Evolutionary conservation across 2,888 invertebrate species (phyloP).

Genomic region (Halictus quadricinctus): DNA sequence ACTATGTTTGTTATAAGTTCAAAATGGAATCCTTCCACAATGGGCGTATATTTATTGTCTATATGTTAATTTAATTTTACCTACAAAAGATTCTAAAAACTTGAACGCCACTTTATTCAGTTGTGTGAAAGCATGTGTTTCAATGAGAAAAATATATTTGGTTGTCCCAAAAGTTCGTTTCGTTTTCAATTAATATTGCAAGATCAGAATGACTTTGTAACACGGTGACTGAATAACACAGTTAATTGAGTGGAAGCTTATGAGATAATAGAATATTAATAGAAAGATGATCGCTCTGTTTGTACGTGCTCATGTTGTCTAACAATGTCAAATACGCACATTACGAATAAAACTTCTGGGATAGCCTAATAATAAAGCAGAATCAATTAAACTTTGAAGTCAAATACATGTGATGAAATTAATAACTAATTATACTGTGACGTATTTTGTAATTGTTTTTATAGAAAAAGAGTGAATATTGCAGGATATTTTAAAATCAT

Average conservation of each 20-base stretch:
- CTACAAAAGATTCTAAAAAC: constrained; percentile 35
- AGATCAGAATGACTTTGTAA: no score
- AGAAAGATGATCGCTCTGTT: background rate
- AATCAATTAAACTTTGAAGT: background rate
- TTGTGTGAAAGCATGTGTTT: constrained; percentile 3
- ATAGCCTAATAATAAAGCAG: background rate
- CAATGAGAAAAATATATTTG: background rate
- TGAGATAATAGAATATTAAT: background rate
- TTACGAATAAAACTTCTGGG: no score
- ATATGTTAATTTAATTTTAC: constrained; percentile 53
- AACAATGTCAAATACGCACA: no score
- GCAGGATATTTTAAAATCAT: constrained; percentile 2
- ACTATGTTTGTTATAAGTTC: constrained; percentile 44
- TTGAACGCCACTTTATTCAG: constrained; percentile 24
- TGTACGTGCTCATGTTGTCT: no score
- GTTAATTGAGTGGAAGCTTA: no score
- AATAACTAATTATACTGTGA: background rate
- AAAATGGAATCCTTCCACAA: constrained; percentile 50
- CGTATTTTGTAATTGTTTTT: background rate
- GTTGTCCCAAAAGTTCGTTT: background rate
- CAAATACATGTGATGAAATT: background rate
- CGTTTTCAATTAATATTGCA: no score
- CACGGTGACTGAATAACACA: no score
- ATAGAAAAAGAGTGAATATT: background rate
- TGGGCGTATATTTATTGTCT: constrained; percentile 72